Base-by-base conservation (phyloP, 2,797 vertebrate species). In the Sylvia borin region DNA sequence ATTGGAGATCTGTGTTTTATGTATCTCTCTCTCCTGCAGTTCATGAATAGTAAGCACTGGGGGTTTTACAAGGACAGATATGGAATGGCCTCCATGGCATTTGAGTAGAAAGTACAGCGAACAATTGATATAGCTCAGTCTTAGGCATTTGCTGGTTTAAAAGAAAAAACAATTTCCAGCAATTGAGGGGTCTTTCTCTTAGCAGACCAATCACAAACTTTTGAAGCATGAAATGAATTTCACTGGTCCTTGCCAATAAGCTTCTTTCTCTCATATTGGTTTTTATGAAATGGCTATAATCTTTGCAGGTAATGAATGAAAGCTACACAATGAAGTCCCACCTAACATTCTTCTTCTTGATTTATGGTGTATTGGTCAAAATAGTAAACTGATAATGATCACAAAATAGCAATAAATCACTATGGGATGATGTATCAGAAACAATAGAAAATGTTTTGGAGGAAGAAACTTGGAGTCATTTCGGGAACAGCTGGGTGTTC, bases 141-240 rank as follows among this genome's bases (percentile, higher is more conserved):
- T 83, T 95, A 65, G 83, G 82, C 13, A 11, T 95, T 95, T 93
- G 95, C 95, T 93, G 92, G 90, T 97, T 97, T 97, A 95, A 97
- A 98, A 97, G 90, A 96, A 96, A 96, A 97, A 94, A 95, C 38
- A 31, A 96, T 97, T 95, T 91, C 94, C 76, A 97, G 92, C 97
- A 96, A 92, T 96, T 94, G 94, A 96, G 77, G 54, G 40, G 61
- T 43, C 60, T 90, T 94, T 93, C 92, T 87, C 92, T 94, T 96
- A 94, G 96, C 72, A 96, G 97, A 89, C 97, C 96, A 97, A 98
- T 98, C 96, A 91, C 96, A 97, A 96, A 97, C 96, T 98, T 98
- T 97, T 97, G 98, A 98, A 98, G 97, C 98, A 98, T 98, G 97
- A 98, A 98, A 98, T 98, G 97, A 98, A 97, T 98, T 98, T 97